These are phyloP conservation scores for Nibea albiflora DNA, from an alignment of 2,113 vertebrate species.

Conservation along the genomic window DNA sequence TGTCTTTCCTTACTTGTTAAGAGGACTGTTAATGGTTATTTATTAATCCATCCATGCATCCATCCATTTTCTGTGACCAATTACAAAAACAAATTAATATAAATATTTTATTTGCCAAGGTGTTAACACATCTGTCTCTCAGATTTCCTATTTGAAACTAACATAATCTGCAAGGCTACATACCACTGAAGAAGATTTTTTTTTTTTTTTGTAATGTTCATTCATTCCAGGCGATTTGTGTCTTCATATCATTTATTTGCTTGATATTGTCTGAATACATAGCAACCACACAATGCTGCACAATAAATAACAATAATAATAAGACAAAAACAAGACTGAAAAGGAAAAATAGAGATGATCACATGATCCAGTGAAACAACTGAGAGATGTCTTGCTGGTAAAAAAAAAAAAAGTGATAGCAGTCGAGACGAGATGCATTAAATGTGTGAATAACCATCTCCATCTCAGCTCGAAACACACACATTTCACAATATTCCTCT, in stretches of 20 bases:
- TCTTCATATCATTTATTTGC: not conserved
- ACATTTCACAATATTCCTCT: not conserved
- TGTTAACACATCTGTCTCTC: not conserved
- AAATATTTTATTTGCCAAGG: not conserved
- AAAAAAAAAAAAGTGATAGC: not conserved
- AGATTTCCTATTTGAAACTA: not conserved
- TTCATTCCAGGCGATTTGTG: no score
- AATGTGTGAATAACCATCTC: not conserved
- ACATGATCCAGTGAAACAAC: not conserved
- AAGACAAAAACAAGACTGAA: not conserved
- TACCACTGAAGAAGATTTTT: not conserved
- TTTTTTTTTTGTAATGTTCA: not conserved
- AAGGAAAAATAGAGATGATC: not conserved
- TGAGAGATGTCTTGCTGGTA: not conserved
- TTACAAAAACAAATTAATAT: no score
- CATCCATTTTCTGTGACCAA: no score
- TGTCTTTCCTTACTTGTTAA: no score
- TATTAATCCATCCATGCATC: no score
- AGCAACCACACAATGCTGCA: no score
- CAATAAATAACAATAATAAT: no score
- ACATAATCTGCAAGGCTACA: not conserved
- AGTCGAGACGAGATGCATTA: not conserved
- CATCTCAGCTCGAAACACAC: not conserved
- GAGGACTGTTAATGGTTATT: no score
- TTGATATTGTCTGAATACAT: not conserved